Base-by-base conservation (phyloP, 2,888 invertebrate species). In the Mesopsocus fuscifrons region DNA sequence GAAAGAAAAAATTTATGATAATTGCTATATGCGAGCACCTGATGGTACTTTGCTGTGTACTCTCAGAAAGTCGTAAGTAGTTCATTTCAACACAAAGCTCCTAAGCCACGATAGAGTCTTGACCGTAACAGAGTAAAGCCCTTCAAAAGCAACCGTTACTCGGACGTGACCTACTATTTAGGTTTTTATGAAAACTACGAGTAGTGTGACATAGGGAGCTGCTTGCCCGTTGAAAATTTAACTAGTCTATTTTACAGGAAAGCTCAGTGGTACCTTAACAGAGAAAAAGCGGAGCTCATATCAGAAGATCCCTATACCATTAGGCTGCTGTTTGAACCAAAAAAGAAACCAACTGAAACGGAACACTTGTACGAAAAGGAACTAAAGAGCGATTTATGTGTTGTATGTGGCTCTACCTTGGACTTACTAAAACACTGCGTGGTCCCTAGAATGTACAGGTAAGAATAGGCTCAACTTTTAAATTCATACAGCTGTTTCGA, bases 401-500 rank as follows among this genome's bases (percentile, higher is more conserved):
- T 84, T 1, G 83, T 83, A 0, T 87, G 85, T 55, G 85, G 83
- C 0, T 56, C 61, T 5, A 59, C 59, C 0, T 70, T 80, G 49
- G 71, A 74, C 0, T 79, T 75, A 53, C 71, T 79, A 43, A 62
- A 78, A 16, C 87, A 87, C 59, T 78, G 80, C 51, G 71, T 87
- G n/a, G 76, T 87, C 23, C 85, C 85, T 0, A 68, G 75, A 44
- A 84, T 87, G 59, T 87, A 85, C 54, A 69, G 82, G 38, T 38
- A 5, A 15, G 20, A 18, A 18, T 20, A 5, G 5, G n/a, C 13
- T 18, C 20, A 3, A 9, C 8, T 20, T 5, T 5, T 38, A 48
- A 81, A 73, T 61, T n/a, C n/a, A n/a, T n/a, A n/a, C n/a, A n/a
- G n/a, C 72, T 71, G 49, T 80, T 81, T 50, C 80, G 80, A 41